A percentile compares a stretch with the other conserved stretches of the same genome.
phyloP scores from a whole-genome alignment of 2,113 vertebrate species.

The Ciconia maguari region DNA sequence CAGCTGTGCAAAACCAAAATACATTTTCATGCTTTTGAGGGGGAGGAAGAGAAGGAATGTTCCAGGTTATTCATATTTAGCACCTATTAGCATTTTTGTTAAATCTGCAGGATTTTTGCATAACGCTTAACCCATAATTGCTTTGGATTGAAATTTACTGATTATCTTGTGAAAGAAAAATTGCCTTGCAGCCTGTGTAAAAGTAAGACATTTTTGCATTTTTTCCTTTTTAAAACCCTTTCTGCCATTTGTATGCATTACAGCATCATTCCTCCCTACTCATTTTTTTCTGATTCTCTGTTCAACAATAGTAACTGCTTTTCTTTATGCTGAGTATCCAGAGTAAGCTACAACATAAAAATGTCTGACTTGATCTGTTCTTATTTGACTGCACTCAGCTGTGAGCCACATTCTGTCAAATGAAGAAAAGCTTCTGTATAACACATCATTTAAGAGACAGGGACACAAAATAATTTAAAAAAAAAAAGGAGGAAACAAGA shows the following conservation, averaged over 20 bases:
- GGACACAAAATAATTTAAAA: not conserved
- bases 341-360: not conserved
- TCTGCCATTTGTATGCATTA: not conserved
- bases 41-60: not conserved
- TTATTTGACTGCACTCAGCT: constrained; percentile 24
- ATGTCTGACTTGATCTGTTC: not conserved
- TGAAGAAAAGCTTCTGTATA: not conserved
- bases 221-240: not conserved
- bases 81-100: not conserved
- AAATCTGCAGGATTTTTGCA: not conserved
- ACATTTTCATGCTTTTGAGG: not conserved
- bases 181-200: not conserved
- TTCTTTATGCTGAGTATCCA: not conserved
- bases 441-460: constrained; percentile 3
- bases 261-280: not conserved
- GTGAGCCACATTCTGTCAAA: constrained; percentile 24
- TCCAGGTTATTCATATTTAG: not conserved
- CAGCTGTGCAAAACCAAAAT: not conserved
- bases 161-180: not conserved
- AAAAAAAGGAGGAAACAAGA: not conserved
- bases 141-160: not conserved
- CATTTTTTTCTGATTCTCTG: not conserved
- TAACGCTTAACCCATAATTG: not conserved
- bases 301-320: not conserved
- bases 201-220: not conserved